Percentiles rank a stretch among this genome's conserved stretches.
Evolutionary conservation across 2,797 vertebrate species (phyloP).

Genomic region (Synaphobranchus kaupii): DNA sequence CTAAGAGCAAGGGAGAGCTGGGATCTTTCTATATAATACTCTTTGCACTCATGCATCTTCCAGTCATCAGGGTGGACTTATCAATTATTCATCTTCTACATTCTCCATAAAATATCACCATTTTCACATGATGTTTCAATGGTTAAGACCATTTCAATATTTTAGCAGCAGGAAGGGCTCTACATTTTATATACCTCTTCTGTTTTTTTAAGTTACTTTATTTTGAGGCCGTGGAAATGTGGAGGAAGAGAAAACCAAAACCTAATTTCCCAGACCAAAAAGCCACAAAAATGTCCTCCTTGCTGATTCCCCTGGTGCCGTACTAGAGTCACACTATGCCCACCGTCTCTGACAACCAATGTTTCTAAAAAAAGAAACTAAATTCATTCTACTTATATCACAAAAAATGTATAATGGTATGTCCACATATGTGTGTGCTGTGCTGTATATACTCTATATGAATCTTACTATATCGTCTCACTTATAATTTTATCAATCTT

Average conservation of each 20-base stretch:
- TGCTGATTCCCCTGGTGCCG: background rate
- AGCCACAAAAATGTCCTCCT: background rate
- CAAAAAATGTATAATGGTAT: background rate
- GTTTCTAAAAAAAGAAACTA: background rate
- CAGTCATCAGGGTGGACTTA: conserved; percentile 49
- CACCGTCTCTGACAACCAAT: background rate
- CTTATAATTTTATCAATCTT: background rate
- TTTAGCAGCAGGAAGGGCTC: conserved; percentile 53
- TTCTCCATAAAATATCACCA: conserved; percentile 58
- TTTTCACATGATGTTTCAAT: conserved; percentile 54
- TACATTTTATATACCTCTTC: conserved; percentile 12
- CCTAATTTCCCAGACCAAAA: background rate
- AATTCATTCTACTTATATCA: background rate
- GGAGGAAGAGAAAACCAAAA: background rate
- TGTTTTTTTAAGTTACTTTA: background rate
- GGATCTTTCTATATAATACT: background rate
- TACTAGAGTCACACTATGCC: background rate
- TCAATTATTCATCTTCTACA: conserved; percentile 60
- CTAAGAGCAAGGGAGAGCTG: background rate
- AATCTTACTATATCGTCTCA: background rate
- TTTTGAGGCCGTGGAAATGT: background rate
- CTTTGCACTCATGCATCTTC: background rate
- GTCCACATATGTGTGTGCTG: too few species aligned
- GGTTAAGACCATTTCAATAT: conserved; percentile 54
- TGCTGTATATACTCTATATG: background rate